phyloP scores from a whole-genome alignment of 1,140 invertebrate species.

The Drosophila virilis region DNA sequence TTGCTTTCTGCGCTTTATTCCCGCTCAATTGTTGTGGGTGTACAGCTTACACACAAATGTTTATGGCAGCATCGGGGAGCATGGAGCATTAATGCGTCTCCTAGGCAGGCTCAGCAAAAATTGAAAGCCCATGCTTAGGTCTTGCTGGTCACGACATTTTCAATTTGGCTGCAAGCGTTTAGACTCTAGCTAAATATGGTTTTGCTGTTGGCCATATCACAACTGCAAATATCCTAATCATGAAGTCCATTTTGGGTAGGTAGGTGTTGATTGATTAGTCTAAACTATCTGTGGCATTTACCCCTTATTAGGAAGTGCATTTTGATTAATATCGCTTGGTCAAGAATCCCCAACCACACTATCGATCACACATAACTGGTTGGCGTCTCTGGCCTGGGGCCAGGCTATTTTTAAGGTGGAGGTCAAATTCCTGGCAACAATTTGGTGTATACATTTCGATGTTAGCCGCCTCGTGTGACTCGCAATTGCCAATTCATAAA shows the following conservation, averaged over 20 bases:
- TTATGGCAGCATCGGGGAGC: background rate
- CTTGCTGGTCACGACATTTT: slow-evolving; percentile 2
- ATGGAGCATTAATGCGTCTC: too few species aligned
- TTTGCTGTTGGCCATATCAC: too few species aligned
- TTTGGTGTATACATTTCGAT: background rate
- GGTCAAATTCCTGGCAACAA: slow-evolving; percentile 23
- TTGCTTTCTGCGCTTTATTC: too few species aligned
- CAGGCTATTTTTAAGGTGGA: slow-evolving; percentile 7
- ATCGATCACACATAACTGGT: slow-evolving; percentile 20
- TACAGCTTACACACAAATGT: slow-evolving; percentile 16
- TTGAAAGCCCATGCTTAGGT: background rate
- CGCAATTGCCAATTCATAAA: slow-evolving; percentile 52
- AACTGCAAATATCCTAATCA: too few species aligned
- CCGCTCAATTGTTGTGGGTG: slow-evolving; percentile 51
- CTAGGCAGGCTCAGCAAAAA: too few species aligned
- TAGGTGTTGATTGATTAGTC: slow-evolving; percentile 18
- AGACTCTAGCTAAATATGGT: too few species aligned
- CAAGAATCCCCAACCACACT: background rate
- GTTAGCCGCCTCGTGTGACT: background rate
- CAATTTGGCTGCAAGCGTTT: background rate
- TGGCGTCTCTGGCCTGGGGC: background rate
- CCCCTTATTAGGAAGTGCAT: background rate
- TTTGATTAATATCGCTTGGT: slow-evolving; percentile 18
- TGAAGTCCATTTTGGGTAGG: background rate
- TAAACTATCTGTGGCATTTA: background rate